These are phyloP conservation scores for Dryocosmus kuriphilus DNA, from an alignment of 2,888 invertebrate genomes.

Conservation along the genomic window DNA sequence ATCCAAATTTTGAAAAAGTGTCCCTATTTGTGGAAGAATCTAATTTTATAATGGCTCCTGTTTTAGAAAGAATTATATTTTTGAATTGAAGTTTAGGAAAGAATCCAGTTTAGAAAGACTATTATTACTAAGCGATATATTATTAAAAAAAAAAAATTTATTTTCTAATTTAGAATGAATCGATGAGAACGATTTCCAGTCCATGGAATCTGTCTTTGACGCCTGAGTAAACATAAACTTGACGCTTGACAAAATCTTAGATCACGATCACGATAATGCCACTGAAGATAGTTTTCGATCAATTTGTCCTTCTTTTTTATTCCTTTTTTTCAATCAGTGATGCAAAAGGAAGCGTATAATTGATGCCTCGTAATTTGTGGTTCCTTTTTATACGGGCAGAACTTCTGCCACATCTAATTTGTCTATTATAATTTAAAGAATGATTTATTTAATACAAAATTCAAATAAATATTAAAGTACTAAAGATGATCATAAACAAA, in stretches of 20 bases:
- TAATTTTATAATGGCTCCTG: no score
- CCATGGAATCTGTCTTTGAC: not conserved
- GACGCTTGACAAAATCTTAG: constrained; percentile 12
- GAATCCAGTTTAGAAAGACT: not conserved
- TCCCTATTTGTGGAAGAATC: no score
- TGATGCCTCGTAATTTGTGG: not conserved
- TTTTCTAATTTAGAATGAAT: not conserved
- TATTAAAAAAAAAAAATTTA: not conserved
- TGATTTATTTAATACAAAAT: not conserved
- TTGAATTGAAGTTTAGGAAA: not conserved
- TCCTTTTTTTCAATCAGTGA: not conserved
- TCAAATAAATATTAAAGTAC: not conserved
- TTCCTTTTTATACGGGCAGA: not conserved
- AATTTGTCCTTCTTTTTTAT: not conserved
- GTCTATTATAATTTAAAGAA: not conserved
- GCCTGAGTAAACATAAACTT: constrained; percentile 1
- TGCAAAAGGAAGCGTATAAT: not conserved
- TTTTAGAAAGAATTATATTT: not conserved
- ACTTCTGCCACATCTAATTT: not conserved
- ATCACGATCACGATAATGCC: constrained; percentile 17
- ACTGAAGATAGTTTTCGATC: constrained; percentile 12
- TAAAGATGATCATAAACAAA: not conserved
- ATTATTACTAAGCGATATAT: not conserved
- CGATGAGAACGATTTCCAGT: not conserved
- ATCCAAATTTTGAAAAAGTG: not conserved